phyloP scores from a whole-genome alignment of 2,797 vertebrate genomes.

The Lepus townsendii region DNA sequence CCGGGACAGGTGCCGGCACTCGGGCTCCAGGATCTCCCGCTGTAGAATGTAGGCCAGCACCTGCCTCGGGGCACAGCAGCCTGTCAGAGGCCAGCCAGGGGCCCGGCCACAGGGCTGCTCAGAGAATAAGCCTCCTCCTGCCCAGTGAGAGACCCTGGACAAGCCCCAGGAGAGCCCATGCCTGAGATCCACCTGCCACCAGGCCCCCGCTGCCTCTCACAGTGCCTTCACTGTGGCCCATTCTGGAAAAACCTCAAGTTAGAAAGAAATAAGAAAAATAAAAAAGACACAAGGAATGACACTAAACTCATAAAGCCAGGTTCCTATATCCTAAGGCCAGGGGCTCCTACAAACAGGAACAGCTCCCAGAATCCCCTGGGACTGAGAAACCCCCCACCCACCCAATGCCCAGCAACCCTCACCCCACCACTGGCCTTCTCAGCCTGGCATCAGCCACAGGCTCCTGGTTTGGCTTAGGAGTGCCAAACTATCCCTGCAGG shows the following conservation, averaged over 20 bases:
- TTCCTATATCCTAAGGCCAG: not conserved
- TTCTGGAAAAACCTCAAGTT: slow-evolving; percentile 14
- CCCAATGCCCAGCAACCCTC: not conserved
- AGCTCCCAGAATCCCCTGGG: not conserved
- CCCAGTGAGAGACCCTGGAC: not conserved
- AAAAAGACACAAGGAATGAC: not conserved
- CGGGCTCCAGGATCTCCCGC: slow-evolving; percentile 93
- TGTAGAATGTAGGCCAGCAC: slow-evolving; percentile 96
- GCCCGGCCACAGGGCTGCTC: not conserved
- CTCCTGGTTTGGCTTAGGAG: not conserved
- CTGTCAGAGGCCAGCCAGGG: not conserved
- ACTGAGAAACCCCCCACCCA: not conserved
- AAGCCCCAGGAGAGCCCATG: not conserved
- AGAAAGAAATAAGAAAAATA: not conserved
- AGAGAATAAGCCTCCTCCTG: not conserved
- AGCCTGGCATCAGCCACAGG: not conserved
- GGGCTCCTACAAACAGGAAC: not conserved
- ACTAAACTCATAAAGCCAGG: not conserved
- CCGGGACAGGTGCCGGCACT: slow-evolving; percentile 95
- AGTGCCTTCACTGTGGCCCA: not conserved
- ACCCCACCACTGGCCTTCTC: not conserved
- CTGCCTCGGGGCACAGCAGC: slow-evolving; percentile 85
- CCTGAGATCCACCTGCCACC: not conserved
- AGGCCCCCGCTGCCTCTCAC: not conserved
- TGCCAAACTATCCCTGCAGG: not conserved